Percentiles rank a stretch among this genome's conserved stretches.
Evolutionary conservation across 92 coral and sea anemone genomes (phyloP).

Genomic region (Isaurus tuberculatus): DNA sequence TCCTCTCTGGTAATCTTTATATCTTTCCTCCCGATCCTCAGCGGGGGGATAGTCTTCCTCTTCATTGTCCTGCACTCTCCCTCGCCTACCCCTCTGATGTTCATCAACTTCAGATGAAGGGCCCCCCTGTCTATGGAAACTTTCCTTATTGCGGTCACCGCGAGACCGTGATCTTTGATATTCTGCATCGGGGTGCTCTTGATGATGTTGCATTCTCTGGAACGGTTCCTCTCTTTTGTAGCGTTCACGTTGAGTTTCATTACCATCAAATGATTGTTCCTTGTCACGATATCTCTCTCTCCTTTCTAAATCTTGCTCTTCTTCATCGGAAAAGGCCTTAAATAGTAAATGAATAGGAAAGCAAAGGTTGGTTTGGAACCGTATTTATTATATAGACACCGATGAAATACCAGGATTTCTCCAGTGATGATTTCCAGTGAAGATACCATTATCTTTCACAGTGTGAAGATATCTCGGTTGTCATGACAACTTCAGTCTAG

Average conservation of each 20-base stretch:
- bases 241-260: slow-evolving; percentile 26
- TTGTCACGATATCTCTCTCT: slow-evolving; percentile 22
- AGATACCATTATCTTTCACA: no score
- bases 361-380: no score
- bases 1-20: slow-evolving; percentile 59
- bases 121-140: slow-evolving; percentile 44
- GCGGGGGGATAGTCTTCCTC: slow-evolving; percentile 60
- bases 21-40: slow-evolving; percentile 67
- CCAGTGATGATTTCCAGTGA: no score
- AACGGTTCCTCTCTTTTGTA: slow-evolving; percentile 14
- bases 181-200: slow-evolving; percentile 22
- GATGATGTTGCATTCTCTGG: background rate
- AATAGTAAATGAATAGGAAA: background rate
- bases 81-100: slow-evolving; percentile 62
- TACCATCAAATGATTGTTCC: slow-evolving; percentile 4
- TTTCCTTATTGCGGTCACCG: slow-evolving; percentile 27
- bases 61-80: slow-evolving; percentile 67
- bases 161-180: slow-evolving; percentile 30
- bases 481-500: no score
- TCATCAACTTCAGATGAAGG: slow-evolving; percentile 49
- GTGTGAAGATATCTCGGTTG: no score
- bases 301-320: slow-evolving; percentile 15
- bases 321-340: slow-evolving; percentile 25
- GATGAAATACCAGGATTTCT: no score
- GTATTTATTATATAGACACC: no score